These are phyloP conservation scores for Paramacrobiotus metropolitanus DNA, from an alignment of 1,140 invertebrate species.

Conservation along the genomic window DNA sequence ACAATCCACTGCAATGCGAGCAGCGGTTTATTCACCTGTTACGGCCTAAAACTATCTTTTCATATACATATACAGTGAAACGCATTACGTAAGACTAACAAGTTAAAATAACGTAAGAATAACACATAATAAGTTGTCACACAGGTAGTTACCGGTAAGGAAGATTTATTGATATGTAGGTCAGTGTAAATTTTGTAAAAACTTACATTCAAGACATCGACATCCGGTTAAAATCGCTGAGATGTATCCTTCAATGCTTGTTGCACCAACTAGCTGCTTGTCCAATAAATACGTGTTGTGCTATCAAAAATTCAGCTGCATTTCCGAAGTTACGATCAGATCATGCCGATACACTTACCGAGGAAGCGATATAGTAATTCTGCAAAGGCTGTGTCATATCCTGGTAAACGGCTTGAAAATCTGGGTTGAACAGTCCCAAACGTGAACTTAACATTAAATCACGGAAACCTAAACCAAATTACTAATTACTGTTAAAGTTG, in stretches of 20 bases:
- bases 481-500: background rate
- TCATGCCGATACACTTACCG: background rate
- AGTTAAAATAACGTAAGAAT: too few species aligned
- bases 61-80: too few species aligned
- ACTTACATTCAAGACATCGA: background rate
- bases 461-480: background rate
- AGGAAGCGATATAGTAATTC: slow-evolving; percentile 32
- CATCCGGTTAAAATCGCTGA: slow-evolving; percentile 5
- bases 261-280: background rate
- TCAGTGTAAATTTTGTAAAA: background rate
- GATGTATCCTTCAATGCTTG: slow-evolving; percentile 8
- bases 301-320: slow-evolving; percentile 21
- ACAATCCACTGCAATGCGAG: slow-evolving; percentile 30
- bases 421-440: background rate
- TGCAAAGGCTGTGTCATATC: slow-evolving; percentile 36
- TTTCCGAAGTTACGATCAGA: slow-evolving; percentile 19
- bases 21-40: too few species aligned
- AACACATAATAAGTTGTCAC: too few species aligned
- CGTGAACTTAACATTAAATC: background rate
- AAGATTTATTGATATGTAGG: background rate
- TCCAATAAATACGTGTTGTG: slow-evolving; percentile 16
- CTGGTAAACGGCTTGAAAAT: slow-evolving; percentile 24
- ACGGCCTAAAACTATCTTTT: too few species aligned
- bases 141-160: slow-evolving; percentile 9
- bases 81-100: too few species aligned